Base-by-base conservation (phyloP, 2,888 invertebrate genomes). In the Colletes collaris region DNA sequence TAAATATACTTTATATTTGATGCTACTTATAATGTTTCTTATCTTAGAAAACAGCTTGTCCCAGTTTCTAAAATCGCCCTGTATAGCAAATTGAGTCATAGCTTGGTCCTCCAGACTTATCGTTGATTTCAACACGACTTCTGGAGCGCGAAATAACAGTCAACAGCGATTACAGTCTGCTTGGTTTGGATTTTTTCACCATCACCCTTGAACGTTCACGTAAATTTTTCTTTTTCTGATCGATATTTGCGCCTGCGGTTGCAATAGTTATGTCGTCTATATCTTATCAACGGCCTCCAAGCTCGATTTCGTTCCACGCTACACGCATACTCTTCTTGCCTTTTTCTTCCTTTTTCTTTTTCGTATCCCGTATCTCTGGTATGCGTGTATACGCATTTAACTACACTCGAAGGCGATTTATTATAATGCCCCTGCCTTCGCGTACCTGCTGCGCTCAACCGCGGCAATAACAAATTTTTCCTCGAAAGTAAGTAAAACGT, bases 81-180 rank as follows among this genome's bases (percentile, higher is more conserved):
- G 40, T 40, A 40, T 40, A 40, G 40, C 40, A 40, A 16, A 49
- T 49, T 68, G 60, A 71, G 56, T 56, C 55, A 60, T 16, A 71
- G 40, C 67, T 67, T 59, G 56, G 59, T 69, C 58, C 59, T 46
- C 56, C 27, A 76, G 63, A 79, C 58, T 67, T 76, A 75, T 79
- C 65, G 55, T 3, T 62, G 46, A 19, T 49, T 63, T 58, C 59
- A 44, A 11, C 63, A 63, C 16, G 35, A 59, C 56, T 55, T 49
- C 63, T 64, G 53, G 53, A 67, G 55, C 59, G 50, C 58, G 46
- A 58, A 79, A 63, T 74, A 66, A 70, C 65, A 60, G 59, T 58
- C 53, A 55, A 50, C 49, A 58, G 58, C 53, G 70, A 62, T 55
- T 68, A 71, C 8, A 40, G 50, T 44, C 58, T 40, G 49, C n/a